These are phyloP conservation scores for Lindbergichthys nudifrons DNA, from an alignment of 2,797 vertebrate species.

Conservation along the genomic window DNA sequence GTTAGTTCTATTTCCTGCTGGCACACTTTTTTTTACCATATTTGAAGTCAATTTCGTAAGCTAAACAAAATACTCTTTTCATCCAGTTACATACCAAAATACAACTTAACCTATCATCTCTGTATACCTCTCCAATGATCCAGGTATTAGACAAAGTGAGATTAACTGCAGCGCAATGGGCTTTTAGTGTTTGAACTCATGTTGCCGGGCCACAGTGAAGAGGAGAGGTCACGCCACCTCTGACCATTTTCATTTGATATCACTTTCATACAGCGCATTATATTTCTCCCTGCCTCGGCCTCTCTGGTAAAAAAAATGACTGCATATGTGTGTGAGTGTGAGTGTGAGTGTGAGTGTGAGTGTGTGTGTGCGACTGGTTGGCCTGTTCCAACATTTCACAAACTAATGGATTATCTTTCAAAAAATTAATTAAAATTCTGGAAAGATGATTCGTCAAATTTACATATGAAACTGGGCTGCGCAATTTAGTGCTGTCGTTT, in stretches of 20 bases:
- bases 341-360: not conserved
- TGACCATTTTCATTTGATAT: constrained; percentile 39
- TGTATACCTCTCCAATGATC: constrained; percentile 2
- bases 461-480: constrained; percentile 22
- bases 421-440: constrained; percentile 32
- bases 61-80: not conserved
- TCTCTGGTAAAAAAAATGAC: constrained; percentile 16
- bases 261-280: constrained; percentile 12
- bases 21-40: not conserved
- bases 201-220: constrained; percentile 6
- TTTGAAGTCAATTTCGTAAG: not conserved
- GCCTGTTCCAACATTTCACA: constrained; percentile 1
- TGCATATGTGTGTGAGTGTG: not conserved
- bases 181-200: constrained; percentile 32
- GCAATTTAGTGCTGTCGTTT: constrained; percentile 4
- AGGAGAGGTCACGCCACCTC: constrained; percentile 36
- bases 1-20: constrained; percentile 3
- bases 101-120: not conserved
- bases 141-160: constrained; percentile 15
- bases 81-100: constrained; percentile 3
- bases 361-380: not conserved
- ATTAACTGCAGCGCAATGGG: constrained; percentile 28
- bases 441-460: constrained; percentile 36
- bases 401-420: constrained; percentile 30
- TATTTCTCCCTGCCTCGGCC: constrained; percentile 16